Conservation (phyloP, 2,113 vertebrate genomes). For the Poeciliopsis prolifica region DNA sequence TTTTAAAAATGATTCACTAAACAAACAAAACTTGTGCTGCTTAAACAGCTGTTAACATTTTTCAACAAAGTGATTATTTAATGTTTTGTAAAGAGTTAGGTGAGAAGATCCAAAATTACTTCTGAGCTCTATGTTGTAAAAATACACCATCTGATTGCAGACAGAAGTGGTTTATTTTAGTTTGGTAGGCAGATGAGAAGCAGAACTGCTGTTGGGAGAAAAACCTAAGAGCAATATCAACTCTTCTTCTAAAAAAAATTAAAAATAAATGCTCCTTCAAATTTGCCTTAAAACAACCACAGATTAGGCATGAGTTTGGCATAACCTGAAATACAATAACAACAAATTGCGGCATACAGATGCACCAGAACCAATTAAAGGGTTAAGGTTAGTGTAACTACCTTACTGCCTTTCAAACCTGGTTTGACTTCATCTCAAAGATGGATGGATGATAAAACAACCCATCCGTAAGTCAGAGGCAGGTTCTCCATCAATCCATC, state of each 20-base stretch:
- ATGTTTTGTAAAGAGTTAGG: neutral
- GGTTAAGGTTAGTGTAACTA: too few species aligned
- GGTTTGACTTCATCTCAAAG: too few species aligned
- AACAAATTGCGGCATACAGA: too few species aligned
- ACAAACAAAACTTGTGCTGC: neutral
- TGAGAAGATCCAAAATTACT: neutral
- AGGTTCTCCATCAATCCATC: too few species aligned
- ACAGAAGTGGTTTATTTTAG: slow-evolving; percentile 3
- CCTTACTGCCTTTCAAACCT: too few species aligned
- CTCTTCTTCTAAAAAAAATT: neutral
- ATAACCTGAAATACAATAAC: too few species aligned
- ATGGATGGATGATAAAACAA: too few species aligned
- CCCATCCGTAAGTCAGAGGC: too few species aligned
- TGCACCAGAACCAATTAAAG: too few species aligned
- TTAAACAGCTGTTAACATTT: neutral
- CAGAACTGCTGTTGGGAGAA: neutral
- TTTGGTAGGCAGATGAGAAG: neutral
- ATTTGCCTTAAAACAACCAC: neutral
- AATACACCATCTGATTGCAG: neutral
- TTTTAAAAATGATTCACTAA: slow-evolving; percentile 1
- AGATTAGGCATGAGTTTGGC: too few species aligned
- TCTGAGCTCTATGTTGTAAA: neutral
- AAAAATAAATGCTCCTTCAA: neutral
- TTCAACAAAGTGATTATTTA: slow-evolving; percentile 1
- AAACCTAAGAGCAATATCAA: neutral